Percentiles rank a stretch among this genome's conserved stretches.
Evolutionary conservation across 1,140 invertebrate species (phyloP).

Genomic region (Leptoteleia sp.): DNA sequence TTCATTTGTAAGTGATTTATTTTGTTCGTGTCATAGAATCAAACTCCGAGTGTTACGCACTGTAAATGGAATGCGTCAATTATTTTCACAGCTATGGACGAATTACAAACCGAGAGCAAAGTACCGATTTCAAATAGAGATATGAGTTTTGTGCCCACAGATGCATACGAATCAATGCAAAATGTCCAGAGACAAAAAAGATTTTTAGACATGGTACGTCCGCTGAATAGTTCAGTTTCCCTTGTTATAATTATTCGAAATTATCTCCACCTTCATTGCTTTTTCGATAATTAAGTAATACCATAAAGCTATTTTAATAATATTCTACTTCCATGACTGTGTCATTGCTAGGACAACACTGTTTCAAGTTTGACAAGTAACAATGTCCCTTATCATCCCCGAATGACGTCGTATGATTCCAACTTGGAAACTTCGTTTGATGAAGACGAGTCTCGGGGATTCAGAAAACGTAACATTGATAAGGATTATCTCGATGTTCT

Average conservation of each 20-base stretch:
- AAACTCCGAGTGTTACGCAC: slow-evolving; percentile 4
- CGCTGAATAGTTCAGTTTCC: not conserved
- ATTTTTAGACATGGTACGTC: slow-evolving; percentile 67
- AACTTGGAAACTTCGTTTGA: slow-evolving; percentile 21
- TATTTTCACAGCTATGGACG: slow-evolving; percentile 62
- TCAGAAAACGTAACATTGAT: slow-evolving; percentile 42
- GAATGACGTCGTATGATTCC: slow-evolving; percentile 18
- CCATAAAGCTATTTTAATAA: not conserved
- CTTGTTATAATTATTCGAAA: not conserved
- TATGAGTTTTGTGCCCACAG: slow-evolving; percentile 72
- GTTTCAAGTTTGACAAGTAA: slow-evolving; percentile 10
- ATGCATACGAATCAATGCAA: slow-evolving; percentile 32
- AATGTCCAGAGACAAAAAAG: slow-evolving; percentile 69
- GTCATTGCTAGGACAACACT: slow-evolving; percentile 12
- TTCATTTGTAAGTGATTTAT: slow-evolving; percentile 55
- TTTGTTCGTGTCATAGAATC: slow-evolving; percentile 9
- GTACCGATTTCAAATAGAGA: slow-evolving; percentile 68
- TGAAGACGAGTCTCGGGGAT: slow-evolving; percentile 16
- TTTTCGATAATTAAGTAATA: not conserved
- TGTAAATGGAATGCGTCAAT: slow-evolving; percentile 24
- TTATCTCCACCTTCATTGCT: too few species aligned
- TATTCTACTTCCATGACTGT: not conserved
- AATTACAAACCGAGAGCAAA: slow-evolving; percentile 55
- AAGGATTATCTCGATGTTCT: slow-evolving; percentile 50
- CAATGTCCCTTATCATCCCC: slow-evolving; percentile 21